Evolutionary conservation across 2,888 invertebrate species (phyloP), one percentile per base, ranked within the genome.

Genomic region (Drosophila affinis): DNA sequence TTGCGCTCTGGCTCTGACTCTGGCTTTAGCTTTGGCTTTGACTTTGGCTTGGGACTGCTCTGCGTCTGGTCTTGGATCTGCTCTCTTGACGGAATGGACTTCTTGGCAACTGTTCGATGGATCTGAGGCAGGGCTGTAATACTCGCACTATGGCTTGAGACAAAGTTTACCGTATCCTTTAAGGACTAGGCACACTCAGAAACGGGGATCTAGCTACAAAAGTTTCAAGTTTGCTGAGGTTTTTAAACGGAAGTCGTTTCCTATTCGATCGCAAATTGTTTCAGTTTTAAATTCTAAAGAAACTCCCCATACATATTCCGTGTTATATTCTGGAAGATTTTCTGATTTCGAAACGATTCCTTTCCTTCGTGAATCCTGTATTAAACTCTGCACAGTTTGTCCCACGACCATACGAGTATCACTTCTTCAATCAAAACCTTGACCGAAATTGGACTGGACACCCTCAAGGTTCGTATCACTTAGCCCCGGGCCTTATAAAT

Each of bases 401-500:
- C 14, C 39, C n/a, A 14, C 10, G 12, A 32, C 12, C 32, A 10
- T 32, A 27, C 27, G 6, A 27, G 9, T 14, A 3, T 14, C 14
- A 6, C 39, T n/a, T 14, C 2, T 39, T 14, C 39, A 39, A 39
- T 12, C 39, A 14, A 14, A 39, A 39, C 39, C 14, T 14, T 39
- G 14, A 14, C 39, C 39, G 14, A 39, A 39, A 39, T 39, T n/a
- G 39, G 6, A n/a, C 39, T 14, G 39, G 7, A 39, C 39, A n/a
- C n/a, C n/a, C n/a, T 39, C 39, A n/a, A n/a, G 39, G 39, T 39
- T 39, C 39, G 39, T n/a, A 39, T 39, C 39, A 39, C 39, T 39
- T 39, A 7, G 39, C 39, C 14, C 10, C 12, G 45, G 47, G 63
- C 72, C 78, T 63, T 68, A 56, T 61, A 75, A 79, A 76, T 71